phyloP scores from a whole-genome alignment of 1,140 invertebrate species.

The Hirudo medicinalis region DNA sequence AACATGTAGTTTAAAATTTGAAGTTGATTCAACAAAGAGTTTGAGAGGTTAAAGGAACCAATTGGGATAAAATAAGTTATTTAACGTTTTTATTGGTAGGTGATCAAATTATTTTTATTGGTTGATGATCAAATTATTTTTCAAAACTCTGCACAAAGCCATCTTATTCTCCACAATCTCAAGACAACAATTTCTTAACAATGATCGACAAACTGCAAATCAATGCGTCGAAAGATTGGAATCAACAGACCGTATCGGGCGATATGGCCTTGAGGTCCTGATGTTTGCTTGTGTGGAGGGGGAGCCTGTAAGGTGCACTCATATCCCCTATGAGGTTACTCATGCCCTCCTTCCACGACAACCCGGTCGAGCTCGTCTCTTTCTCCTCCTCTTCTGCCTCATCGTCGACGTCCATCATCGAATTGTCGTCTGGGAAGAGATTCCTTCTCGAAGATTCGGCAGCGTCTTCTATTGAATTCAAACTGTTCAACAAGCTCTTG shows the following conservation, averaged over 20 bases:
- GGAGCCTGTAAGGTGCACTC: conserved; percentile 4
- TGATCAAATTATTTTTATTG: too few species aligned
- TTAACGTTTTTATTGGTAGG: too few species aligned
- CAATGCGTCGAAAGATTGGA: too few species aligned
- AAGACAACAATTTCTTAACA: too few species aligned
- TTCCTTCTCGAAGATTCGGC: not conserved
- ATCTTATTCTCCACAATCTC: too few species aligned
- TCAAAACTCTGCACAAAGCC: too few species aligned
- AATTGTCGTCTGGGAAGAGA: not conserved
- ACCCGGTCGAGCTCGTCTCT: not conserved
- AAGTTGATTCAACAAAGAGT: not conserved
- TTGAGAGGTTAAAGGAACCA: too few species aligned
- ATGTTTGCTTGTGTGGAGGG: not conserved
- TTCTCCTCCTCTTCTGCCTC: not conserved
- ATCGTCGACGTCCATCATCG: not conserved
- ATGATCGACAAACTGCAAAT: too few species aligned
- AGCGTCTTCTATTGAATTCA: not conserved
- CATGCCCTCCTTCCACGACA: conserved; percentile 5
- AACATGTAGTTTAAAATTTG: not conserved
- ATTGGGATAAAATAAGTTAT: too few species aligned
- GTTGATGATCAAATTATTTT: too few species aligned
- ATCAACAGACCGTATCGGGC: not conserved
- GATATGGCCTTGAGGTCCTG: conserved; percentile 15
- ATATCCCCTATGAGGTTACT: conserved; percentile 14
- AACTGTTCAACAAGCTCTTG: not conserved